These are phyloP conservation scores for Eciton burchellii DNA, from an alignment of 1,140 invertebrate genomes.

Conservation along the genomic window DNA sequence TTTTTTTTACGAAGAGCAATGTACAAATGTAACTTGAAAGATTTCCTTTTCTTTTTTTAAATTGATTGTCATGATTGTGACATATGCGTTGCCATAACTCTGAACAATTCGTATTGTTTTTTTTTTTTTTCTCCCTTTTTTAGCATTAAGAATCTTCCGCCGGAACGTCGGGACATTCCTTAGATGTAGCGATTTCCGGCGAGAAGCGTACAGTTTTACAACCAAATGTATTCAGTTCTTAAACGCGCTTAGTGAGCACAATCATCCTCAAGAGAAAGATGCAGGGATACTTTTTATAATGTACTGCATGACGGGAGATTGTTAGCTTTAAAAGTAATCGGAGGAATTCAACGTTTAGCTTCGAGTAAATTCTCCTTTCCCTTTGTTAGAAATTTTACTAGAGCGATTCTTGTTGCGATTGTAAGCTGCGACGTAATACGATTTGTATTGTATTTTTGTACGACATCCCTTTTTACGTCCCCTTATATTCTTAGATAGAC, in stretches of 20 bases:
- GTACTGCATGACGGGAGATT: conserved; percentile 74
- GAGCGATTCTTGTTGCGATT: conserved; percentile 67
- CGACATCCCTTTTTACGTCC: conserved; percentile 64
- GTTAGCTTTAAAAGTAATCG: conserved; percentile 67
- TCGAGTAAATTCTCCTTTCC: conserved; percentile 65
- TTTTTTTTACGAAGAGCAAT: background rate
- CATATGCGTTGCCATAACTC: conserved; percentile 64
- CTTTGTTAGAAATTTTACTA: conserved; percentile 70
- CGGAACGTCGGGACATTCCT: conserved; percentile 59
- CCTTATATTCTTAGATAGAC: conserved; percentile 36
- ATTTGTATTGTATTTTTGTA: conserved; percentile 65
- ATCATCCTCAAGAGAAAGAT: conserved; percentile 60
- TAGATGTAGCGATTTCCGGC: conserved; percentile 56
- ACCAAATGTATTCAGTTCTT: conserved; percentile 79
- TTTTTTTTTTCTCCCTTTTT: conserved; percentile 50
- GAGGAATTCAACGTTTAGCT: conserved; percentile 13
- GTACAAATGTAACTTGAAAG: background rate
- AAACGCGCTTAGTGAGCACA: conserved; percentile 74
- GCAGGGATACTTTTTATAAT: conserved; percentile 73
- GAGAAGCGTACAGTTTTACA: conserved; percentile 77
- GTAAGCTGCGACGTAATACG: conserved; percentile 51
- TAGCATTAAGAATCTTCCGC: conserved; percentile 74
- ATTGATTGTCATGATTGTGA: conserved; percentile 9
- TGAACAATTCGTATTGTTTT: conserved; percentile 70
- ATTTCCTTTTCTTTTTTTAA: conserved; percentile 30